Evolutionary conservation across 2,888 invertebrate species (phyloP).

Genomic region (Ischnus inquisitorius): DNA sequence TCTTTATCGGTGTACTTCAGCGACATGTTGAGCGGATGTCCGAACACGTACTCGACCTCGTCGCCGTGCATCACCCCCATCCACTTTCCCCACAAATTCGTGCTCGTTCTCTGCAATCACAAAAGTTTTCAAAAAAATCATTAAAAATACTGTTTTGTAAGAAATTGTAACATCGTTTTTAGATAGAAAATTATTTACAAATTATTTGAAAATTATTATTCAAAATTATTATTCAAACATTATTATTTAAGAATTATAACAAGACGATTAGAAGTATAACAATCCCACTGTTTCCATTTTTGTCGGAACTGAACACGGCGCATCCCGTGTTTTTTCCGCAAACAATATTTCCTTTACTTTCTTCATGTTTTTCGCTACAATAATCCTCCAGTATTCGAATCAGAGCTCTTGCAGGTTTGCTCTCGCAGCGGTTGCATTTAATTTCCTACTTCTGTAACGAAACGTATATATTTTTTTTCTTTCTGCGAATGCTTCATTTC

Average conservation of each 20-base stretch:
- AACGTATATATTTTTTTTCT: background rate
- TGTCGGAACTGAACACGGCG: too few relatives aligned
- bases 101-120: constrained; percentile 93
- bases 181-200: too few relatives aligned
- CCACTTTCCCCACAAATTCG: constrained; percentile 99
- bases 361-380: background rate
- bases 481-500: constrained; percentile 16
- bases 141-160: too few relatives aligned
- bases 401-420: background rate
- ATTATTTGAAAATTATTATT: too few relatives aligned
- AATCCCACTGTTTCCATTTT: background rate
- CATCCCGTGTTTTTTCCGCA: background rate
- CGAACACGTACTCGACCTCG: constrained; percentile 99
- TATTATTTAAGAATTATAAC: too few relatives aligned
- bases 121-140: constrained; percentile 32
- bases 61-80: constrained; percentile 99
- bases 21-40: constrained; percentile 96
- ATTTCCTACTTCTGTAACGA: background rate
- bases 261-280: too few relatives aligned
- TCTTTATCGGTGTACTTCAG: constrained; percentile 95
- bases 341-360: background rate
- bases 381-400: background rate
- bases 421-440: background rate
- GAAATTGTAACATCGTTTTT: too few relatives aligned
- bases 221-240: too few relatives aligned